Base-by-base conservation (phyloP, 2,888 invertebrate genomes). In the Drosophila histrio region DNA sequence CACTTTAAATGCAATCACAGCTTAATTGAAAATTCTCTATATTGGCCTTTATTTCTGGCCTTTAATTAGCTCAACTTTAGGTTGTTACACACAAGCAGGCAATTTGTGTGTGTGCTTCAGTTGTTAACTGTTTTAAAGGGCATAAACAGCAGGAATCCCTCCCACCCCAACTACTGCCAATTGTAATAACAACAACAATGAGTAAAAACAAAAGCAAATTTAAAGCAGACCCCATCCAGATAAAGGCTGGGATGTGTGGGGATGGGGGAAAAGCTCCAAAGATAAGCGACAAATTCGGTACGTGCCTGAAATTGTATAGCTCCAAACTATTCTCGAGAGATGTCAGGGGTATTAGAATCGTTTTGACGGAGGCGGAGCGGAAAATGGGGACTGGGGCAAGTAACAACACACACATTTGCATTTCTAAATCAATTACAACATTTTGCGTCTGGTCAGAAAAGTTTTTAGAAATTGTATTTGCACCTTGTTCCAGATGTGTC, bases 381-480 rank as follows among this genome's bases (percentile, higher is more conserved):
- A n/a, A n/a, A n/a, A n/a, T n/a, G 0, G 0, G 28, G 13, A 15
- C 1, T 17, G 28, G n/a, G 8, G n/a, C 9, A 26, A 6, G 17
- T 28, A 17, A 11, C 26, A 17, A 28, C 32, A 46, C 39, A 66
- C 54, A 54, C 36, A 77, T 68, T 73, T 64, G 58, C 78, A 75
- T 77, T 77, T 54, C 56, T 61, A 77, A 78, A 75, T 77, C 74
- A 77, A 77, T 73, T 77, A 73, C 54, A 73, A 60, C 47, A 62
- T 53, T 61, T 59, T 61, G 15, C 28, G 49, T 54, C 49, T 49
- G 53, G 11, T 15, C 41, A 56, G 32, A 54, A 41, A 58, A 61
- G 56, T 15, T 49, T 38, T 36, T 17, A n/a, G 11, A 2, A 34
- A 26, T 15, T 15, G 36, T 28, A 47, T 39, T 30, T 60, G 43